Evolutionary conservation across 1,140 invertebrate genomes (phyloP), one percentile per base, ranked within the genome.

Genomic region (Drosophila athabasca): DNA sequence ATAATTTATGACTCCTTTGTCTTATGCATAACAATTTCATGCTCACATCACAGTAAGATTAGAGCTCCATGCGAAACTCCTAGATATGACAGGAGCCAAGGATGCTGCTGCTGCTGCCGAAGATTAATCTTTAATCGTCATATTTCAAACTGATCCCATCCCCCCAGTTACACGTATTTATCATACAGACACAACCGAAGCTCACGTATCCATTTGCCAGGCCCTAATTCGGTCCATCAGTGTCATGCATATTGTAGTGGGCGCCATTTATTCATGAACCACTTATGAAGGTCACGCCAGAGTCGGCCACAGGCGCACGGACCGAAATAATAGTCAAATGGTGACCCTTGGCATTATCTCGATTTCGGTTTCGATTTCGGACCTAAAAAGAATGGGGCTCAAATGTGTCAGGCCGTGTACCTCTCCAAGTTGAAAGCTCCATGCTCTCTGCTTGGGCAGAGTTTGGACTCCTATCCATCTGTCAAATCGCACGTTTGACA

Each of bases 391-490:
- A 65, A 66, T 66, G 44, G 59, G 45, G 29, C 59, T 50, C 59
- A 11, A 39, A 39, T 39, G 35, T 39, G 35, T 39, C 31, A 13
- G 35, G 31, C 9, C 35, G 9, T 39, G 29, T 31, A 9, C 11
- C 3, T 13, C 11, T 39, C 35, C 35, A 5, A 13, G 35, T 2
- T 4, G 11, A 3, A 9, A 39, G 22, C 54, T 15, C n/a, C 9
- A 19, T 19, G 17, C 17, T 19, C 17, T 19, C 17, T 1, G 17
- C 17, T 1, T n/a, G n/a, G n/a, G n/a, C n/a, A n/a, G n/a, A n/a
- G n/a, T n/a, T n/a, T n/a, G n/a, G n/a, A 65, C 64, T 69, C 52
- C 69, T 69, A 69, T 69, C 66, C 65, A 69, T 69, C 64, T 69
- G 66, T 69, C 66, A 69, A 68, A 50, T 69, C 64, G 35, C 64